Evolutionary conservation across 2,888 invertebrate species (phyloP).

Genomic region (Lomographa bimaculata): DNA sequence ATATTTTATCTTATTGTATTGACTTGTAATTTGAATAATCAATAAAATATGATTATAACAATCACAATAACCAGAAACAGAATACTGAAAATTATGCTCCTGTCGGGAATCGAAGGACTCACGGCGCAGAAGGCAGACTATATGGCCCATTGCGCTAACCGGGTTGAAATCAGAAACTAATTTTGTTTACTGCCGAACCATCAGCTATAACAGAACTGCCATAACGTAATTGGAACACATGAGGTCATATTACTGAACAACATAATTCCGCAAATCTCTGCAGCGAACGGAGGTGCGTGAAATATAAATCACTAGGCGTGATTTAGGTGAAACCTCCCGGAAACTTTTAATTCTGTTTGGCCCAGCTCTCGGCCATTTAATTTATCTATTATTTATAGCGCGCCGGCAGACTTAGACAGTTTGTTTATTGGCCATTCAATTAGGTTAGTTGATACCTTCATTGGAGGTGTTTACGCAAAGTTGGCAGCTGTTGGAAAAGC

Average conservation of each 20-base stretch:
- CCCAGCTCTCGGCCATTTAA: constrained; percentile 60
- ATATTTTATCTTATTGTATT: no score
- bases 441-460: constrained; percentile 48
- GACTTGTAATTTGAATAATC: no score
- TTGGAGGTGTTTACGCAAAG: constrained; percentile 25
- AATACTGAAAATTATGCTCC: no score
- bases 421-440: constrained; percentile 69
- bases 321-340: constrained; percentile 70
- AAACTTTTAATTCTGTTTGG: constrained; percentile 77
- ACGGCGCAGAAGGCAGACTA: no score
- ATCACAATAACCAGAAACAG: no score
- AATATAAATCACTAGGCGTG: constrained; percentile 74
- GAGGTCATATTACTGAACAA: constrained; percentile 32
- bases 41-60: no score
- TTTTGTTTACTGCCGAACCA: no score
- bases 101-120: no score
- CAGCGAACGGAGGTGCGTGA: constrained; percentile 61
- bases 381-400: constrained; percentile 74
- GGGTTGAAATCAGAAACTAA: no score
- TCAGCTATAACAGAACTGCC: no score
- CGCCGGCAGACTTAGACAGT: constrained; percentile 59
- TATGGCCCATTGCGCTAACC: no score
- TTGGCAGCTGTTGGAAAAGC: no score
- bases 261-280: constrained; percentile 36
- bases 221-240: constrained; percentile 22